A percentile compares a stretch with the other conserved stretches of the same genome.
Evolutionary conservation across 2,888 invertebrate genomes (phyloP).

Genomic region (Drosophila nr. fundita): DNA sequence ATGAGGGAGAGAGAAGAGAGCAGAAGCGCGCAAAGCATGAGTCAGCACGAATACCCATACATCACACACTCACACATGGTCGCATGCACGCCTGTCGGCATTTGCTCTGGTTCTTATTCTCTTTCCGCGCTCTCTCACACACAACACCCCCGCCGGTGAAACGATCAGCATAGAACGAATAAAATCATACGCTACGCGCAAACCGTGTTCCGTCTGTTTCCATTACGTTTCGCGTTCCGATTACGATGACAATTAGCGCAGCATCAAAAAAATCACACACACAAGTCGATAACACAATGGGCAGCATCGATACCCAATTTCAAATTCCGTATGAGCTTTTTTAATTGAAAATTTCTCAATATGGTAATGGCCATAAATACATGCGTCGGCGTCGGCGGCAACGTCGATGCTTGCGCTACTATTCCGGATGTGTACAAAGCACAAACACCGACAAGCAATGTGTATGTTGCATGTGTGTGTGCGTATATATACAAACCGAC

Average conservation of each 20-base stretch:
- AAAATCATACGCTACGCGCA: conserved; percentile 3
- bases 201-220: conserved; percentile 5
- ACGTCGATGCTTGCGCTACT: conserved; percentile 58
- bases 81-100: conserved; percentile 3
- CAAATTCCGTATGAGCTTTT: conserved; percentile 31
- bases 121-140: conserved; percentile 18
- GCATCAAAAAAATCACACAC: neutral
- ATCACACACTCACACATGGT: conserved; percentile 4
- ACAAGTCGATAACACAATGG: conserved; percentile 10
- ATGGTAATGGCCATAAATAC: conserved; percentile 78
- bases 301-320: conserved; percentile 9
- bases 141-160: conserved; percentile 45
- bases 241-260: conserved; percentile 31
- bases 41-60: conserved; percentile 40
- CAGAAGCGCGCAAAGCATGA: conserved; percentile 22
- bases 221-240: conserved; percentile 26
- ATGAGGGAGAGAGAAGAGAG: neutral
- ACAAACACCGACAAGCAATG: conserved; percentile 54
- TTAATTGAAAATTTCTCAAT: conserved; percentile 80
- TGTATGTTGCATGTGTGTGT: conserved; percentile 7
- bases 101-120: conserved; percentile 27
- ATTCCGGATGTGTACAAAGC: conserved; percentile 80
- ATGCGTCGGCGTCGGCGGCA: conserved; percentile 58
- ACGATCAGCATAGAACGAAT: conserved; percentile 30
- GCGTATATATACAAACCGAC: conserved; percentile 49